These are phyloP conservation scores for Drosophila persimilis DNA, from an alignment of 1,140 invertebrate species.

Conservation along the genomic window DNA sequence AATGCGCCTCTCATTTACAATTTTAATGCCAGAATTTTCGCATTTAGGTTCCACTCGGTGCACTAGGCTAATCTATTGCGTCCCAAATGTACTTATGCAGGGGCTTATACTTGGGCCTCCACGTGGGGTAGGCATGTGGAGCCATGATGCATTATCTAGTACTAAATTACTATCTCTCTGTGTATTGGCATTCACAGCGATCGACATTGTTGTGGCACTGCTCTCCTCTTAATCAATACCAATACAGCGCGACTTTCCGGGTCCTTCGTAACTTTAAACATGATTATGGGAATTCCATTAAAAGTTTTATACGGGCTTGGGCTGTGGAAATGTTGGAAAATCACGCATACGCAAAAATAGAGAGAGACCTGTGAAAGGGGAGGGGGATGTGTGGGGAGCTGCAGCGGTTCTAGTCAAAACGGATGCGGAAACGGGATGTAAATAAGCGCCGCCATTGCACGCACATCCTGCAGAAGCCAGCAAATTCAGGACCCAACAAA, in stretches of 20 bases:
- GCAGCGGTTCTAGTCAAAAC: slow-evolving; percentile 26
- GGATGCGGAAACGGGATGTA: slow-evolving; percentile 70
- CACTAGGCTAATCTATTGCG: too few species aligned
- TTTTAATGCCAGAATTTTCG: too few species aligned
- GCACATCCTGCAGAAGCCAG: slow-evolving; percentile 47
- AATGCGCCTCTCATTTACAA: too few species aligned
- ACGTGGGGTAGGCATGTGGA: too few species aligned
- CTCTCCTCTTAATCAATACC: slow-evolving; percentile 20
- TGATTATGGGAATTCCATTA: slow-evolving; percentile 73
- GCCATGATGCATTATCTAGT: too few species aligned
- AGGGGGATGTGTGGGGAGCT: slow-evolving; percentile 7
- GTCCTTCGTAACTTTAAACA: slow-evolving; percentile 46
- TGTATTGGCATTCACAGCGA: not conserved
- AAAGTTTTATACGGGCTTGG: slow-evolving; percentile 50
- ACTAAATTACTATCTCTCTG: too few species aligned
- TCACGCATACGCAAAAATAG: slow-evolving; percentile 53
- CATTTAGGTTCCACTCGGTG: too few species aligned
- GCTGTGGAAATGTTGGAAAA: slow-evolving; percentile 58
- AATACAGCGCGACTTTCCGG: slow-evolving; percentile 1
- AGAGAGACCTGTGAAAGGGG: not conserved
- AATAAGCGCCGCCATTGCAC: slow-evolving; percentile 65
- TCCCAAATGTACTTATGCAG: too few species aligned
- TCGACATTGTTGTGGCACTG: too few species aligned
- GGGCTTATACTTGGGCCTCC: too few species aligned
- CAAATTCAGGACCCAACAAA: slow-evolving; percentile 7